Evolutionary conservation across 2,888 invertebrate species (phyloP), one percentile per base, ranked within the genome.

Genomic region (Diarsia rubi): DNA sequence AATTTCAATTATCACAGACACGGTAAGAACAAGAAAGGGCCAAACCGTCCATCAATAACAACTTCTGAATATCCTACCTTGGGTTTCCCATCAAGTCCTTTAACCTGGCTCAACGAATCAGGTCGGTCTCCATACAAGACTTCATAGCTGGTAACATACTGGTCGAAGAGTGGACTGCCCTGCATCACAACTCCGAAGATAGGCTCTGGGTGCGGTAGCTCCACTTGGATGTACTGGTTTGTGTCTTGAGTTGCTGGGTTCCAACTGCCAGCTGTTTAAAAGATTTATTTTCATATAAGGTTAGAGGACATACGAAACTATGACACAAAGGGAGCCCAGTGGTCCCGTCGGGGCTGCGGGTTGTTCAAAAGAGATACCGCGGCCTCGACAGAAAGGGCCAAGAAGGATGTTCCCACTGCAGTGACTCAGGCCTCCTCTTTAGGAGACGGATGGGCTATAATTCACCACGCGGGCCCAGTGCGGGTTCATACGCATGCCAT

Each of bases 101-200:
- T 92, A 12, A 98, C 94, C 63, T 97, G 97, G 45, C 97, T 97
- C 90, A 97, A 98, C 2, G 94, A 91, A 19, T 93, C 90, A 0
- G 97, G 97, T 89, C 98, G 97, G 14, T 97, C 97, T 52, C 98
- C 98, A 89, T 98, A 98, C 83, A 98, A 88, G 27, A 98, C 96
- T 90, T 97, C 97, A 89, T 98, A 99, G 86, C 98, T 98, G n/a
- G 98, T 98, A 52, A 99, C 98, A 92, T 97, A 98, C 89, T 98
- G 97, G 82, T 98, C 97, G 76, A 97, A 97, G 8, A 97, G 88
- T 0, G 97, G 97, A 90, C 97, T 98, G 37, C 98, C 98, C 88
- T 98, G 98, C 81, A 98, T 91, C 14, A 97, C 93, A 1, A 98
- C 96, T 0, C 98, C 99, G 90, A 98, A 98, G n/a, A 99, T 92